Conservation (phyloP, 2,888 invertebrate genomes). For the Cylindroiulus punctatus region DNA sequence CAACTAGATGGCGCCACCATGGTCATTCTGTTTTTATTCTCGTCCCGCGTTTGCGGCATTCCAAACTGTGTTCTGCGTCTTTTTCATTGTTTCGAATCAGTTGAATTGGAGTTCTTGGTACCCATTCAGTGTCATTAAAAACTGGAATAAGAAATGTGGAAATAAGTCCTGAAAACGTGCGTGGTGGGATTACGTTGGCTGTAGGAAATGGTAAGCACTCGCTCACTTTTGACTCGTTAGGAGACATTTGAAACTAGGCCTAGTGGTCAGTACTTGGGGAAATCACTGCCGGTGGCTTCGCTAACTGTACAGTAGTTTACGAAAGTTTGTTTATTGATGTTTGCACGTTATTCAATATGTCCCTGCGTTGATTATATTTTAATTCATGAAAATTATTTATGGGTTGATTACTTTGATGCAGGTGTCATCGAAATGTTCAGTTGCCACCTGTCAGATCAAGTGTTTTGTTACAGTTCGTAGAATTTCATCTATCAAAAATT, state of each 20-base stretch:
- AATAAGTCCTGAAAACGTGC: neutral
- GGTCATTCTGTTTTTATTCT: neutral
- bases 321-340: neutral
- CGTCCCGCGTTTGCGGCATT: neutral
- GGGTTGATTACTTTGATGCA: neutral
- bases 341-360: neutral
- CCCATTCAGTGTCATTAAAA: neutral
- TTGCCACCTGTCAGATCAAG: neutral
- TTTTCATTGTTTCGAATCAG: constrained; percentile 30
- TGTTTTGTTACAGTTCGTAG: too few species aligned
- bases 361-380: neutral
- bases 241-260: neutral
- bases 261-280: constrained; percentile 5
- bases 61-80: neutral
- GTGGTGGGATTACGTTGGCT: neutral
- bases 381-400: neutral
- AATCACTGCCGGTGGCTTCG: neutral
- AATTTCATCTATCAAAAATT: too few species aligned
- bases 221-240: neutral
- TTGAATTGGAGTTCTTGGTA: neutral
- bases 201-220: neutral
- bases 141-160: neutral
- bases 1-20: neutral
- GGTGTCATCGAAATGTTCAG: neutral
- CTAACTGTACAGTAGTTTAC: neutral